Evolutionary conservation across 2,113 vertebrate genomes (phyloP), one percentile per base, ranked within the genome.

Genomic region (Alligator mississippiensis): DNA sequence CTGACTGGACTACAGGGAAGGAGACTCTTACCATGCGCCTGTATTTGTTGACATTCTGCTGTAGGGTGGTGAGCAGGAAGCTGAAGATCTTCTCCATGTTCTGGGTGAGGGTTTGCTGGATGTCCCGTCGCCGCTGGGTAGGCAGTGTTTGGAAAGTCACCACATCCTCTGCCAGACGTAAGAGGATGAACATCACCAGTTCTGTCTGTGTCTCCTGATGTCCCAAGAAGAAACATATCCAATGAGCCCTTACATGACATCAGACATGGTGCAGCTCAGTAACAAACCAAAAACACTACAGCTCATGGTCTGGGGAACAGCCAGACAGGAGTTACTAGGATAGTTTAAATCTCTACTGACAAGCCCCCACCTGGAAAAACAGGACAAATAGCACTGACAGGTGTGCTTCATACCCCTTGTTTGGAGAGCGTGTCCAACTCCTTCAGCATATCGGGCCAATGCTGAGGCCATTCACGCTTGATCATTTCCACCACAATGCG

Each of bases 401-500:
- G 3, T 61, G 5, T 60, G 63, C 75, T 85, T 54, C 98, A 89
- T 98, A 99, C 99, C 98, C 99, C 99, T 96, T 98, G 97, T 92
- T 98, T 98, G 47, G 98, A 99, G 80, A 99, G 98, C 0, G 98
- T 96, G 86, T 99, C 99, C 98, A 99, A 96, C 96, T 99, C 99
- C 95, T 98, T 98, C 3, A 99, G 97, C 99, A 99, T 99, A 75
- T 99, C 98, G 72, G 99, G 99, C 99, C 99, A 99, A 80, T 99
- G 98, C 92, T 99, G 99, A 38, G 99, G 99, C 99, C 99, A 99
- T 84, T 99, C 99, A 6, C 99, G 98, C 95, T 99, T 99, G 80
- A 99, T 99, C 99, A 99, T 99, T 96, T 99, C 99, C 47, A 99
- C 99, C 28, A 98, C 98, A 79, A 99, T 99, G 81, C 99, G 98